Conservation (phyloP, 2,797 vertebrate species). For the Dermochelys coriacea region DNA sequence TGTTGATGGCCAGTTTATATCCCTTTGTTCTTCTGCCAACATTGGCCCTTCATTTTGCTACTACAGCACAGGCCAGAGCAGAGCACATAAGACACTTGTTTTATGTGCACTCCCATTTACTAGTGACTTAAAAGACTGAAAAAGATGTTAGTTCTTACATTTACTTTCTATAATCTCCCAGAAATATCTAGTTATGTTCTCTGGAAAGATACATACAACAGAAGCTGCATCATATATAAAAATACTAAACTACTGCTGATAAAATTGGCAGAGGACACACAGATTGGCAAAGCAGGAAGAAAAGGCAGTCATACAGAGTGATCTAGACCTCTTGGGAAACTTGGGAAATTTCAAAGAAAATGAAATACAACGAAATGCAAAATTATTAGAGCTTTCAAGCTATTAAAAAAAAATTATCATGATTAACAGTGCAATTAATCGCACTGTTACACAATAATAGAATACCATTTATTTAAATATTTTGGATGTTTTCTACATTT, state of each 20-base stretch:
- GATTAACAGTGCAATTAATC: too few relatives aligned
- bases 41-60: neutral
- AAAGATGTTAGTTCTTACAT: neutral
- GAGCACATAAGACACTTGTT: neutral
- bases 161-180: neutral
- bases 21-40: too few relatives aligned
- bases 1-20: too few relatives aligned
- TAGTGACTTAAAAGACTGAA: neutral
- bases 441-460: too few relatives aligned
- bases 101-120: neutral
- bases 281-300: neutral
- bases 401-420: too few relatives aligned
- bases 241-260: rapidly evolving
- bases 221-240: neutral
- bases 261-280: neutral
- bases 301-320: too few relatives aligned
- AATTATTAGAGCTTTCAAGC: neutral
- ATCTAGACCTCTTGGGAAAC: neutral
- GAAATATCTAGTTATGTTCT: neutral
- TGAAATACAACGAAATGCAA: neutral
- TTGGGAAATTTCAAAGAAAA: rapidly evolving
- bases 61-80: neutral
- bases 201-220: neutral
- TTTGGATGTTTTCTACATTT: too few relatives aligned
- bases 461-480: too few relatives aligned